These are phyloP conservation scores for Eupelmus urozonus DNA, from an alignment of 2,888 invertebrate genomes.

Conservation along the genomic window DNA sequence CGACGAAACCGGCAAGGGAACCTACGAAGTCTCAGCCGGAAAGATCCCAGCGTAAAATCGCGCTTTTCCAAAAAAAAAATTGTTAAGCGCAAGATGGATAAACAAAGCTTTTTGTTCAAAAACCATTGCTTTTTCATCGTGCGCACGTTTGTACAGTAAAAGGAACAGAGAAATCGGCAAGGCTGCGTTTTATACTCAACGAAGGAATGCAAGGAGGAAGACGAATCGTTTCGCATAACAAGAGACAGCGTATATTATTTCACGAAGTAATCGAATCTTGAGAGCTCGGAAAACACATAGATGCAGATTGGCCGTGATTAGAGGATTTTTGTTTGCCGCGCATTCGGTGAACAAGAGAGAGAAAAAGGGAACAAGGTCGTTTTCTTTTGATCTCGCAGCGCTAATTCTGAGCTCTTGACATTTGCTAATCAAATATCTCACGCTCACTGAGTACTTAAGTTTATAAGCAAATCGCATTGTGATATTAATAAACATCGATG, in stretches of 20 bases:
- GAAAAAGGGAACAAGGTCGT: conserved; percentile 26
- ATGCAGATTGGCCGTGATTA: not conserved
- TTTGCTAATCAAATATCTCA: conserved; percentile 46
- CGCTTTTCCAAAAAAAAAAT: not conserved
- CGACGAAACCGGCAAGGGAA: conserved; percentile 78
- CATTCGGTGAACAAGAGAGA: not conserved
- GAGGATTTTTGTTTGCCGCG: conserved; percentile 19
- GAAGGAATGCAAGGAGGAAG: not conserved
- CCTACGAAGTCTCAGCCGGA: conserved; percentile 78
- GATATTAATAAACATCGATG: conserved; percentile 59
- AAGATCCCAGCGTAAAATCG: conserved; percentile 67
- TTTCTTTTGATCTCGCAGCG: conserved; percentile 4
- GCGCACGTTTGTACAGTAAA: conserved; percentile 14
- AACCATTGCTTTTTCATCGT: not conserved
- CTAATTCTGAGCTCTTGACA: conserved; percentile 27
- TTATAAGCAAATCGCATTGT: conserved; percentile 51
- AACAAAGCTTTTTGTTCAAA: not conserved
- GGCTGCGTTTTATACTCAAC: too few relatives aligned
- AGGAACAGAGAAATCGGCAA: too few relatives aligned
- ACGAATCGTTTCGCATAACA: not conserved
- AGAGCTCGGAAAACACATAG: not conserved
- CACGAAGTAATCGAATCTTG: too few relatives aligned
- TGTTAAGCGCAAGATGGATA: not conserved
- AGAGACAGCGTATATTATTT: not conserved
- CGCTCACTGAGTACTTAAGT: conserved; percentile 52